Evolutionary conservation across 2,888 invertebrate genomes (phyloP), one percentile per base, ranked within the genome.

Genomic region (Stratiomys singularior): DNA sequence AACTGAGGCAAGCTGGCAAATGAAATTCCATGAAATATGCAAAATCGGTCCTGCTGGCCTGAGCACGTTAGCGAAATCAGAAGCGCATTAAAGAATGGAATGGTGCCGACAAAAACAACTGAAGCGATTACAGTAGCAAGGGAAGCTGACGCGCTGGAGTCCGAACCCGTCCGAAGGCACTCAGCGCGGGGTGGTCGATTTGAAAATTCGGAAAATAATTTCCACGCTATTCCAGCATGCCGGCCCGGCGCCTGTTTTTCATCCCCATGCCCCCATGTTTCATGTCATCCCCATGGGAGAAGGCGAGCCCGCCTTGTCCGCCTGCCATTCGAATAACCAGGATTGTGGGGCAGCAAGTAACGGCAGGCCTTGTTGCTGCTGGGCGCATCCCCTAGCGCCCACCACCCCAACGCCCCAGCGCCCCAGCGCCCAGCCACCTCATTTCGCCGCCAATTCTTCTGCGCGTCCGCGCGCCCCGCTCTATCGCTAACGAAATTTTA

Each of bases 401-500:
- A 4, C 46, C 46, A 37, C n/a, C 37, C 21, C 66, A 28, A 4
- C 66, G n/a, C 30, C 9, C 27, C 27, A 25, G 3, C 30, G 5
- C 11, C 5, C 27, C 37, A 37, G 3, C 37, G 37, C n/a, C 27
- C 3, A 1, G n/a, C 23, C 58, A 9, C 37, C 37, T 37, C 37
- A 37, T 9, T 37, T 9, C 37, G 5, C 37, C 9, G 9, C 9
- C n/a, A n/a, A n/a, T n/a, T n/a, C n/a, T n/a, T n/a, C n/a, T n/a
- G n/a, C n/a, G n/a, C n/a, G n/a, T n/a, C n/a, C n/a, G n/a, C 37
- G 37, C 37, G 37, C 37, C 18, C 69, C 44, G 44, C 27, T 44
- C 67, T 67, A 67, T 37, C 67, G 67, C 18, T 44, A 60, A 74
- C 58, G 44, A 74, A 74, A 74, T 74, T 74, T 74, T 74, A 58